phyloP scores from a whole-genome alignment of 1,140 invertebrate species.

The Drosophila albomicans region DNA sequence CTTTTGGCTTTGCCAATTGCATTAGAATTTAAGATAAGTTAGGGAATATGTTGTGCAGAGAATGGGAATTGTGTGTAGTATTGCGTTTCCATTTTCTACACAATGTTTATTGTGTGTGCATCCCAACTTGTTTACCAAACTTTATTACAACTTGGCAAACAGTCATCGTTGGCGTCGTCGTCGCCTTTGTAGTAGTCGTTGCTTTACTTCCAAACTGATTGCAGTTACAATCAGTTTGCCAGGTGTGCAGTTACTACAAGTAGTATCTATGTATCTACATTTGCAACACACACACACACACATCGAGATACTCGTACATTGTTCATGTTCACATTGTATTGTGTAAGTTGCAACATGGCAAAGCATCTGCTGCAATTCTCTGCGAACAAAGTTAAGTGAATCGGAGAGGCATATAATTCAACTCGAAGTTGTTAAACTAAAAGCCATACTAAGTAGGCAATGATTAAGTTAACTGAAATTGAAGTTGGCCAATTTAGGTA shows the following conservation, averaged over 20 bases:
- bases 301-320: slow-evolving; percentile 18
- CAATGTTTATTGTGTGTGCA: slow-evolving; percentile 33
- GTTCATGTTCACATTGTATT: slow-evolving; percentile 38
- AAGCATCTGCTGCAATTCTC: slow-evolving; percentile 10
- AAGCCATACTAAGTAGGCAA: slow-evolving; percentile 22
- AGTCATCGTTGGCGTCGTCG: slow-evolving; percentile 75
- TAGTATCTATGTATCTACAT: neutral
- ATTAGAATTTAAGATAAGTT: slow-evolving; percentile 84
- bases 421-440: slow-evolving; percentile 17
- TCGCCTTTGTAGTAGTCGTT: slow-evolving; percentile 70
- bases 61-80: slow-evolving; percentile 28
- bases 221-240: slow-evolving; percentile 72
- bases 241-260: slow-evolving; percentile 22
- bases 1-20: slow-evolving; percentile 50
- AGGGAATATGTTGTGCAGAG: neutral
- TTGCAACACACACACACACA: neutral
- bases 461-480: neutral
- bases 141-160: slow-evolving; percentile 83
- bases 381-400: slow-evolving; percentile 22
- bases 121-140: slow-evolving; percentile 75
- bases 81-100: slow-evolving; percentile 35
- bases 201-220: slow-evolving; percentile 62
- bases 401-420: neutral
- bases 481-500: neutral
- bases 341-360: slow-evolving; percentile 39